Evolutionary conservation across 1,140 invertebrate genomes (phyloP), one percentile per base, ranked within the genome.

Genomic region (Tachypleus tridentatus): DNA sequence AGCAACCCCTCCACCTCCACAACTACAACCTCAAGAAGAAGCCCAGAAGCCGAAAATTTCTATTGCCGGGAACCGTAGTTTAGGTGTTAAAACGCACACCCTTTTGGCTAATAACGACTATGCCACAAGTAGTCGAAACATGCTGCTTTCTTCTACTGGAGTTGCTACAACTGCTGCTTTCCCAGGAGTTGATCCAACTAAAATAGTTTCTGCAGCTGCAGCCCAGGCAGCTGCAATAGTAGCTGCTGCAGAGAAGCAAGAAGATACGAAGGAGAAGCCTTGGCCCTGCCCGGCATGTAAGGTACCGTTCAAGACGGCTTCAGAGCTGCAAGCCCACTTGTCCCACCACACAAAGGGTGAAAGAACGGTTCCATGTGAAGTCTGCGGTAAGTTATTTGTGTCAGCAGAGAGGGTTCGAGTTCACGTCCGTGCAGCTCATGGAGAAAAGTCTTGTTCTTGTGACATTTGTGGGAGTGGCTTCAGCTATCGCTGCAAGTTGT

Each of bases 201-300:
- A 51, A 63, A 69, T 51, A 70, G 57, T 47, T 61, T 62, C 4
- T 63, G 61, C 60, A 62, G 62, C 48, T 64, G 60, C 60, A 68
- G 60, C 67, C 62, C 11, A 63, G 69, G 56, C 69, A 70, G 48
- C 57, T 60, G n/a, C 69, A 66, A 50, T 62, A 62, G 29, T 57
- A 29, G 51, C 64, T 64, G 50, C 67, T 57, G 10, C 64, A 65
- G 49, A 60, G 50, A n/a, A 50, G 5, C 51, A 51, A 8, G 50
- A 52, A 3, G 67, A 58, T n/a, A 60, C 60, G 10, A 66, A 69
- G 49, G 63, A 62, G 7, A 61, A 62, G 4, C 53, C 64, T n/a
- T 73, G 73, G 73, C 70, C 72, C 51, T 73, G 73, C 63, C 73
- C 73, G 4, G 66, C 72, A 9, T 73, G 73, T 59, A 73, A 73